phyloP scores from a whole-genome alignment of 2,797 vertebrate species.

The Pyrocephalus nanus region DNA sequence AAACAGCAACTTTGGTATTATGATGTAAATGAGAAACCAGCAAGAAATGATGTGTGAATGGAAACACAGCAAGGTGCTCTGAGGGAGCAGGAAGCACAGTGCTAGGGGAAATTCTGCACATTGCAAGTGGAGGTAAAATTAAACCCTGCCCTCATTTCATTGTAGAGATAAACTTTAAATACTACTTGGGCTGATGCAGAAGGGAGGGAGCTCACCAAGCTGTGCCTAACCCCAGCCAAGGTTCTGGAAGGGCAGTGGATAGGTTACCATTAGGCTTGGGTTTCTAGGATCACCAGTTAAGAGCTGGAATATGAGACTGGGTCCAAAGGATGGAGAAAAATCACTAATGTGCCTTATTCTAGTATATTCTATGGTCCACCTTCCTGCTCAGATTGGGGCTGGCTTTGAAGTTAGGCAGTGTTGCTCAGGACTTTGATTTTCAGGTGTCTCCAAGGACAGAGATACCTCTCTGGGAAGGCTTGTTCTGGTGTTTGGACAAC shows the following conservation, averaged over 20 bases:
- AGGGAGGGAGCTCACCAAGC: not conserved
- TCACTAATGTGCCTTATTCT: not conserved
- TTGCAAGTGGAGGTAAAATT: not conserved
- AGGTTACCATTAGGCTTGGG: not conserved
- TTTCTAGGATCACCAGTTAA: not conserved
- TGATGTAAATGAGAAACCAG: slow-evolving; percentile 75
- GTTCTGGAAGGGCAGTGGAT: not conserved
- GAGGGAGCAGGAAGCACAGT: slow-evolving; percentile 10
- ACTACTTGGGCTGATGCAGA: not conserved
- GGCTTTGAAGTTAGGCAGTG: not conserved
- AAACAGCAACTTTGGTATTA: slow-evolving; percentile 66
- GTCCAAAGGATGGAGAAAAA: not conserved
- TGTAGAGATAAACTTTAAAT: not conserved
- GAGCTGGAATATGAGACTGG: not conserved
- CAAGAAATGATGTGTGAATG: slow-evolving; percentile 68
- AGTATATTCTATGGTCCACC: not conserved
- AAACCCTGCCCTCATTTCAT: not conserved
- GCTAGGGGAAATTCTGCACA: slow-evolving; percentile 19
- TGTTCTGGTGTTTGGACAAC: not conserved
- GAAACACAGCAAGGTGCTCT: slow-evolving; percentile 62
- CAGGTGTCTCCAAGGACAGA: not conserved
- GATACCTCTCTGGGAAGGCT: not conserved
- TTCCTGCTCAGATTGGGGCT: not conserved
- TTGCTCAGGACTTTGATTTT: slow-evolving; percentile 1
- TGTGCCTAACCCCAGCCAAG: not conserved